Conservation (phyloP, 2,888 invertebrate genomes). For the Celastrina argiolus region DNA sequence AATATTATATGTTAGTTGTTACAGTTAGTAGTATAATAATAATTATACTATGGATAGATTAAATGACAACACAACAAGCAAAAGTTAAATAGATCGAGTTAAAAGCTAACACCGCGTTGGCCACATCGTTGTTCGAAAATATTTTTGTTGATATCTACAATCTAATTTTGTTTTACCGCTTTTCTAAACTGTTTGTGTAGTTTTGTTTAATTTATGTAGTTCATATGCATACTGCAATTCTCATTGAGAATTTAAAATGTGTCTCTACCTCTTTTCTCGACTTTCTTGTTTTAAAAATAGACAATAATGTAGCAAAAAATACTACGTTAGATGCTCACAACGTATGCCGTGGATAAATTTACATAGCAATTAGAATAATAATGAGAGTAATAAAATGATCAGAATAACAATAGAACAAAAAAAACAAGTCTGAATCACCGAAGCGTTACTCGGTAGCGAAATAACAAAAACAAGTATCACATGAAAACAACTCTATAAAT, state of each 20-base stretch:
- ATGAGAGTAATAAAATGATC: background rate
- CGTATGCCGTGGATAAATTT: background rate
- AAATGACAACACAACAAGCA: too few relatives aligned
- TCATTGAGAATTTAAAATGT: too few relatives aligned
- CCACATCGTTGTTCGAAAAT: background rate
- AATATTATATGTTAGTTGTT: background rate
- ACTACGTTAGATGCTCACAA: background rate
- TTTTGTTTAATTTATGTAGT: too few relatives aligned
- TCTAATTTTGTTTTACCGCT: background rate
- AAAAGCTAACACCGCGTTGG: constrained; percentile 1
- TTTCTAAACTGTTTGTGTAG: background rate
- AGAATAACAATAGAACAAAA: background rate
- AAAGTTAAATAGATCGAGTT: background rate
- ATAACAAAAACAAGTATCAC: constrained; percentile 14
- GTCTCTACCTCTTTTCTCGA: background rate
- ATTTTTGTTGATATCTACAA: background rate
- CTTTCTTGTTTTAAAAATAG: background rate
- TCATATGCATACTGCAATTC: background rate
- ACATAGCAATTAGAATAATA: background rate
- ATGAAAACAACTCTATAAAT: constrained; percentile 23
- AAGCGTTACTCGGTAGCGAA: background rate
- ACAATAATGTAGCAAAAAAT: background rate
- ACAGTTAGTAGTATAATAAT: too few relatives aligned
- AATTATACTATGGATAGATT: too few relatives aligned
- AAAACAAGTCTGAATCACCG: background rate